Percentiles rank a stretch among this genome's conserved stretches.
Conservation (phyloP, 1,140 invertebrate genomes). For the Apis florea region DNA sequence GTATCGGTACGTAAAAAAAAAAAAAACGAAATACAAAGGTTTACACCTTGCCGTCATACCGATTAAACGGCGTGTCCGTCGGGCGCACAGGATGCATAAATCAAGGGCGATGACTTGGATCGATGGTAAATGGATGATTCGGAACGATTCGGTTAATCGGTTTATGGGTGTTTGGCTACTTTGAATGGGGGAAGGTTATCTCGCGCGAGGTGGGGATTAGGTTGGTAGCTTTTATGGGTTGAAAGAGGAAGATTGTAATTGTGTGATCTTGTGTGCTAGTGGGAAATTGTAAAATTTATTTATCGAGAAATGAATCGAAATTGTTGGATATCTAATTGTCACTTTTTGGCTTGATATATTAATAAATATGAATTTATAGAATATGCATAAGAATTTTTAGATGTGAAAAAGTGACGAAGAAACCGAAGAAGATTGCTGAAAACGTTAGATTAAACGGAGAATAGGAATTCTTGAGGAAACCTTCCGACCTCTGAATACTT, state of each 20-base stretch:
- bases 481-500: not conserved
- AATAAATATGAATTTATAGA: too few relatives aligned
- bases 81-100: conserved; percentile 29
- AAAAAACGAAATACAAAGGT: not conserved
- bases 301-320: too few relatives aligned
- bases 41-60: conserved; percentile 16
- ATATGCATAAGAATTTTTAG: too few relatives aligned
- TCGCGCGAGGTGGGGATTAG: not conserved
- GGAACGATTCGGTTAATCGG: not conserved
- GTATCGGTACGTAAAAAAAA: not conserved
- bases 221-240: not conserved
- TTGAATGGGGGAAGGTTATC: not conserved
- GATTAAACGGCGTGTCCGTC: conserved; percentile 28
- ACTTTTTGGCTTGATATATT: too few relatives aligned
- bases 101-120: not conserved
- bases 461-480: too few relatives aligned
- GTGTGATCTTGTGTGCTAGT: too few relatives aligned
- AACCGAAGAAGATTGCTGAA: too few relatives aligned
- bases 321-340: too few relatives aligned
- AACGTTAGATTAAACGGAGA: too few relatives aligned
- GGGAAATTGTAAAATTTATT: too few relatives aligned
- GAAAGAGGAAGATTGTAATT: too few relatives aligned
- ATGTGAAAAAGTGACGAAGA: too few relatives aligned
- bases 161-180: not conserved
- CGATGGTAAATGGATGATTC: not conserved